Conservation (phyloP, 2,113 vertebrate species). For the Thalassoma bifasciatum region DNA sequence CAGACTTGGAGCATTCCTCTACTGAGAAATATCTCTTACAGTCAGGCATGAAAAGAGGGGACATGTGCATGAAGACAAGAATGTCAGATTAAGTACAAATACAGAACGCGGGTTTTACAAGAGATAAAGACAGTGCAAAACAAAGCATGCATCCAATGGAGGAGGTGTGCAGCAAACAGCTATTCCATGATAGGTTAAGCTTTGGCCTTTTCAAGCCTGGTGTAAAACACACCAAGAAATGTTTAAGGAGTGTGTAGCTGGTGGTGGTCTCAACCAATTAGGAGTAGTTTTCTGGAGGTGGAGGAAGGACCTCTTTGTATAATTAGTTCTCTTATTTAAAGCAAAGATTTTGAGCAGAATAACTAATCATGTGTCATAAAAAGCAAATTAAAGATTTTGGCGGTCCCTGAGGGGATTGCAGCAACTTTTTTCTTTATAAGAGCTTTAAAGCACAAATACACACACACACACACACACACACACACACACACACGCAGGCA, state of each 20-base stretch:
- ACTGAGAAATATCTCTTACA: conserved; percentile 38
- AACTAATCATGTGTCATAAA: conserved; percentile 96
- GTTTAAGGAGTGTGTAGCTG: conserved; percentile 73
- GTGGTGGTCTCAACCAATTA: conserved; percentile 89
- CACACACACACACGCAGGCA: conserved; percentile 51
- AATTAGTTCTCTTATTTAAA: conserved; percentile 96
- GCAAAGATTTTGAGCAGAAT: conserved; percentile 93
- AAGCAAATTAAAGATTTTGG: conserved; percentile 93
- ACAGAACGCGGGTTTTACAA: conserved; percentile 42
- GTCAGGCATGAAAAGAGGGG: conserved; percentile 45
- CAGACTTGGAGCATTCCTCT: conserved; percentile 43
- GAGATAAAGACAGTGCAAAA: conserved; percentile 42
- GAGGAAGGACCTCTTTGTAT: conserved; percentile 91
- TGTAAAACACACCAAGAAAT: conserved; percentile 83
- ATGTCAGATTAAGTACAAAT: conserved; percentile 48
- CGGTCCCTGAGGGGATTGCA: conserved; percentile 84
- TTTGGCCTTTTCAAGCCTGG: conserved; percentile 82
- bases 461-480: conserved; percentile 29
- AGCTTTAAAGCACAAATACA: conserved; percentile 36
- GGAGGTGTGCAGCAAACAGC: conserved; percentile 25
- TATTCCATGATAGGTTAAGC: conserved; percentile 81
- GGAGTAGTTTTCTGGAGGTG: conserved; percentile 86
- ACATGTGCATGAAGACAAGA: conserved; percentile 44
- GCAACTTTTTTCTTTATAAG: conserved; percentile 69
- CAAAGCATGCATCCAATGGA: conserved; percentile 31